Evolutionary conservation across 1,140 invertebrate genomes (phyloP), one percentile per base, ranked within the genome.

Genomic region (Penaeus vannamei): DNA sequence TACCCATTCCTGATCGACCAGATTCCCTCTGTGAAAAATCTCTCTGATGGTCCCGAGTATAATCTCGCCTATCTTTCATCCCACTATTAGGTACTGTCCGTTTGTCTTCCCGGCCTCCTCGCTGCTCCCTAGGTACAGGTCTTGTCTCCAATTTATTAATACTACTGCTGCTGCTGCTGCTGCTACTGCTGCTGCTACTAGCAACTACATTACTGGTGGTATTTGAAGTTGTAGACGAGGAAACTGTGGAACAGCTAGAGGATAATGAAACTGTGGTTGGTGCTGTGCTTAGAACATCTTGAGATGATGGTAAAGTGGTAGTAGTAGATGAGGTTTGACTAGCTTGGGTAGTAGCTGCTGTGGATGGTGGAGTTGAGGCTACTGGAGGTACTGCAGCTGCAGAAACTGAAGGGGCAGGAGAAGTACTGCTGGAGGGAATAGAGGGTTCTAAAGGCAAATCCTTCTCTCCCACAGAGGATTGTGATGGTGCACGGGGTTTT

Each of bases 401-500:
- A 79, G 69, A 61, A 10, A 53, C 29, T 19, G 19, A n/a, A 17
- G 81, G 23, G 29, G 46, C 46, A 36, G 86, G 42, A 59, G 86
- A 59, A 53, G 87, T 46, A 26, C 62, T 10, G 19, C 72, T 32
- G 61, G 89, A 36, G 36, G 86, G 80, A 7, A 62, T 83, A 20
- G 61, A 23, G 5, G 85, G 64, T 60, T 88, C 86, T 17, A 32
- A 46, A 32, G 81, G 62, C 22, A 84, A 61, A 8, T 84, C 87
- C 66, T 89, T 89, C 42, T 89, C 87, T 22, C 64, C 23, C 22
- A 53, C 59, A 64, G 87, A 89, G 10, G 87, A 66, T 59, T 84
- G 69, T 26, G 89, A 84, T 32, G 89, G 76, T 46, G 85, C 85
- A 26, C 85, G 46, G 12, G 92, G 93, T 91, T 95, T 96, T 32